Percentiles rank a stretch among this genome's conserved stretches.
phyloP scores from a whole-genome alignment of 2,888 invertebrate genomes.

The Ectemnius lituratus region DNA sequence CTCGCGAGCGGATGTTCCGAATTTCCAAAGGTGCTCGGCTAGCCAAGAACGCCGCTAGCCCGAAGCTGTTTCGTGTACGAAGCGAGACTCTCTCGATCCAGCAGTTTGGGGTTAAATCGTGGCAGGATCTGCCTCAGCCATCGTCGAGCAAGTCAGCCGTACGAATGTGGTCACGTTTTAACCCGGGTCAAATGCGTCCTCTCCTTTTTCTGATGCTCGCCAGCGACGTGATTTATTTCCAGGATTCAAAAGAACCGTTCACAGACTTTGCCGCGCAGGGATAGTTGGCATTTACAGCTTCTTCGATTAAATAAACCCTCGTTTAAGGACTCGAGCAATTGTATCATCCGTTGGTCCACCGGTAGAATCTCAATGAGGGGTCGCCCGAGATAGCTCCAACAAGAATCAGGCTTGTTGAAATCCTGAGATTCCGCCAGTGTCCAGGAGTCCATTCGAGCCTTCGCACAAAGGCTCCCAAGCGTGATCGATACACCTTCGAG shows the following conservation, averaged over 20 bases:
- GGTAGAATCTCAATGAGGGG: background rate
- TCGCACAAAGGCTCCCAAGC: slow-evolving; percentile 2
- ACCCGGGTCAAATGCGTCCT: slow-evolving; percentile 23
- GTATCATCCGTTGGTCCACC: background rate
- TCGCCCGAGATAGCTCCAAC: background rate
- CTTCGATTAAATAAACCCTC: slow-evolving; percentile 6
- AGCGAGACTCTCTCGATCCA: slow-evolving; percentile 27
- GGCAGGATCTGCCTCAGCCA: slow-evolving; percentile 23
- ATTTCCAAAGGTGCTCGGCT: slow-evolving; percentile 68
- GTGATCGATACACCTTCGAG: background rate
- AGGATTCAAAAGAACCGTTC: background rate
- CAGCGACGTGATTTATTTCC: slow-evolving; percentile 12
- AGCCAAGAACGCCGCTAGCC: slow-evolving; percentile 57
- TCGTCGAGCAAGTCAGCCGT: slow-evolving; percentile 34
- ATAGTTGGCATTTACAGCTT: slow-evolving; percentile 7
- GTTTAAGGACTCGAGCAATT: slow-evolving; percentile 5
- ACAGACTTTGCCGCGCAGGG: slow-evolving; percentile 2
- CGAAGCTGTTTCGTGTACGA: slow-evolving; percentile 37
- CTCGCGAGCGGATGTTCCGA: slow-evolving; percentile 61
- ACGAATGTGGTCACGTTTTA: slow-evolving; percentile 51
- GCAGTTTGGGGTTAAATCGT: slow-evolving; percentile 52
- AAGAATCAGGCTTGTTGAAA: background rate
- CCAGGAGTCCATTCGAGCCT: background rate
- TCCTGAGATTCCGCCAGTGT: background rate
- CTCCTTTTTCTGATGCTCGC: slow-evolving; percentile 29